phyloP scores from a whole-genome alignment of 2,797 vertebrate genomes.

The Sphaeramia orbicularis region DNA sequence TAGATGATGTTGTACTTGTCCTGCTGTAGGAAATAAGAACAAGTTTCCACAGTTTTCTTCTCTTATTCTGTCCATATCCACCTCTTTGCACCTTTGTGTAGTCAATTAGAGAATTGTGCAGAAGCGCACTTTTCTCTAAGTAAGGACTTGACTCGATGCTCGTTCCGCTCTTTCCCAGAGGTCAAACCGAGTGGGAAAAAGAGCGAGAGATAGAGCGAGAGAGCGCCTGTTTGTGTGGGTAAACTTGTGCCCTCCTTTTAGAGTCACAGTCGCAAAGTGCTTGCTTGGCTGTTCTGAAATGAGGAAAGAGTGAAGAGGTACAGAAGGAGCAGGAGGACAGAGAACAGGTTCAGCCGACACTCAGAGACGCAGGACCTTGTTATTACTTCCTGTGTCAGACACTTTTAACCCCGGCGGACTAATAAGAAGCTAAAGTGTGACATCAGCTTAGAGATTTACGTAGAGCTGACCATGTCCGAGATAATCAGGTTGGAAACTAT shows the following conservation, averaged over 20 bases:
- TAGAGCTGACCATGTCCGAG: slow-evolving; percentile 43
- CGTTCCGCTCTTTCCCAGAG: slow-evolving; percentile 55
- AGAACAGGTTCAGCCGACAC: slow-evolving; percentile 36
- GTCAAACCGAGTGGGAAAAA: slow-evolving; percentile 48
- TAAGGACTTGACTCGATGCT: slow-evolving; percentile 50
- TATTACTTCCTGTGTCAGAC: slow-evolving; percentile 53
- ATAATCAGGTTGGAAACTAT: slow-evolving; percentile 50
- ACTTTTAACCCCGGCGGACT: slow-evolving; percentile 61
- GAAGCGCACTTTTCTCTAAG: slow-evolving; percentile 61
- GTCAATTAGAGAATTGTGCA: slow-evolving; percentile 62
- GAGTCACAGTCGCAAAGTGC: slow-evolving; percentile 63
- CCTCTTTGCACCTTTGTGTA: slow-evolving; percentile 54
- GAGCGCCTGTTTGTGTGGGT: slow-evolving; percentile 51
- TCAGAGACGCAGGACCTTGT: slow-evolving; percentile 36
- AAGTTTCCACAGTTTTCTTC: neutral
- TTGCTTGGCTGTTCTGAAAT: slow-evolving; percentile 54
- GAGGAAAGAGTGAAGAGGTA: slow-evolving; percentile 25
- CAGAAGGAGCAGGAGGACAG: slow-evolving; percentile 43
- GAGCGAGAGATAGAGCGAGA: slow-evolving; percentile 14
- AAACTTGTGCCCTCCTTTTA: slow-evolving; percentile 56
- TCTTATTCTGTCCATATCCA: slow-evolving; percentile 9
- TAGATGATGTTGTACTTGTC: too few species aligned
- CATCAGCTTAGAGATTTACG: slow-evolving; percentile 37
- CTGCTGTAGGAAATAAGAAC: neutral
- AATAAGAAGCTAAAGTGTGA: slow-evolving; percentile 51